phyloP scores from a whole-genome alignment of 2,888 invertebrate genomes.

The Dynastes maya region DNA sequence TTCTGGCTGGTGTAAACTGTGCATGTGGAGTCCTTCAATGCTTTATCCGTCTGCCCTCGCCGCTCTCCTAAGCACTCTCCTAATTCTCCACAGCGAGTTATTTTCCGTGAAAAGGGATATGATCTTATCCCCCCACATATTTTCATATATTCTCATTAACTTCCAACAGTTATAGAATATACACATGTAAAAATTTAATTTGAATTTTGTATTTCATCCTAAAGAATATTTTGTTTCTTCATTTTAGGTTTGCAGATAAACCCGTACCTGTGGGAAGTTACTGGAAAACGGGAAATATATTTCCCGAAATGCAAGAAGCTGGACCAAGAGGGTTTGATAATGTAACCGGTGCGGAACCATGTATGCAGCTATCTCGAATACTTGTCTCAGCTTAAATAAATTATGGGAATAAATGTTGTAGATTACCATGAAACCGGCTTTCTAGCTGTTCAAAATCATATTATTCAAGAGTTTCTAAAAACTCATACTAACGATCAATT shows the following conservation, averaged over 20 bases:
- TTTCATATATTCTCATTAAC: too few species aligned
- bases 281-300: constrained; percentile 62
- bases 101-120: too few species aligned
- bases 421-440: constrained; percentile 79
- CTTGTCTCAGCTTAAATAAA: too few species aligned
- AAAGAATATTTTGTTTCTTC: neutral
- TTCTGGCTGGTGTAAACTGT: too few species aligned
- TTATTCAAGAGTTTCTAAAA: constrained; percentile 55
- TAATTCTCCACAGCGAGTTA: too few species aligned
- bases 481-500: constrained; percentile 56
- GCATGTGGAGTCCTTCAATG: too few species aligned
- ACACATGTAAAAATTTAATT: too few species aligned
- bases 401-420: constrained; percentile 59
- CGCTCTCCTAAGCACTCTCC: too few species aligned
- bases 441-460: constrained; percentile 75
- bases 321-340: constrained; percentile 57
- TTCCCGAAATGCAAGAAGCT: constrained; percentile 55
- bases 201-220: too few species aligned
- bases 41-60: too few species aligned
- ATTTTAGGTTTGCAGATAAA: constrained; percentile 18
- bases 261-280: constrained; percentile 63
- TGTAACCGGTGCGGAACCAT: constrained; percentile 53
- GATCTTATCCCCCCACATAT: too few species aligned
- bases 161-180: too few species aligned
- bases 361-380: constrained; percentile 36